These are phyloP conservation scores for Charadrius vociferus DNA, from an alignment of 2,113 vertebrate genomes.

Conservation along the genomic window DNA sequence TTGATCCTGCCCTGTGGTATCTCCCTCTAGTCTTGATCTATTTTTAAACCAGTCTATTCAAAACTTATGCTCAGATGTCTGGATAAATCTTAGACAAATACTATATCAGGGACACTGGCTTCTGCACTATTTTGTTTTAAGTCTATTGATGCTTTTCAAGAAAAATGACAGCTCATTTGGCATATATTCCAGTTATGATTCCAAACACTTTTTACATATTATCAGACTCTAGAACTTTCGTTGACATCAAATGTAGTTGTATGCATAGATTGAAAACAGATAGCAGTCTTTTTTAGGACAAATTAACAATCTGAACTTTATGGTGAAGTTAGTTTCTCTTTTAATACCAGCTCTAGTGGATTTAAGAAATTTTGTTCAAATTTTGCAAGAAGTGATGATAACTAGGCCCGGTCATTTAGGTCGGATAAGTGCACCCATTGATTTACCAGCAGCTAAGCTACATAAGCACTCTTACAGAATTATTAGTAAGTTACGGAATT, in stretches of 20 bases:
- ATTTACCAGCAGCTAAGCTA: neutral
- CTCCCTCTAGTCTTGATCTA: neutral
- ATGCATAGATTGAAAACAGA: neutral
- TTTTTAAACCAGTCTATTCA: neutral
- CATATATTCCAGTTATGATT: neutral
- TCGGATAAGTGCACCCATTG: neutral
- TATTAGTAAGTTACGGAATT: neutral
- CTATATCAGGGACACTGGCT: fast-evolving
- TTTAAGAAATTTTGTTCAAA: neutral
- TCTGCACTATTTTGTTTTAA: neutral
- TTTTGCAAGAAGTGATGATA: neutral
- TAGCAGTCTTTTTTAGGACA: neutral
- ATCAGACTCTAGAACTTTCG: neutral
- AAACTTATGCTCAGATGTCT: neutral
- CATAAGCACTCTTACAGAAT: neutral
- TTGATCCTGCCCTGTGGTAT: neutral
- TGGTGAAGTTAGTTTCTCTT: neutral
- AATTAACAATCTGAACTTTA: neutral
- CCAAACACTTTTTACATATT: neutral
- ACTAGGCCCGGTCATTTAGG: neutral
- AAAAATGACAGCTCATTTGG: neutral
- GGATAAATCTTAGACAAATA: neutral
- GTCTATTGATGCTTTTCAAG: neutral
- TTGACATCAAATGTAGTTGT: neutral
- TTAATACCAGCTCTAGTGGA: neutral